Conservation (phyloP, 2,888 invertebrate species). For the Agelastica alni region DNA sequence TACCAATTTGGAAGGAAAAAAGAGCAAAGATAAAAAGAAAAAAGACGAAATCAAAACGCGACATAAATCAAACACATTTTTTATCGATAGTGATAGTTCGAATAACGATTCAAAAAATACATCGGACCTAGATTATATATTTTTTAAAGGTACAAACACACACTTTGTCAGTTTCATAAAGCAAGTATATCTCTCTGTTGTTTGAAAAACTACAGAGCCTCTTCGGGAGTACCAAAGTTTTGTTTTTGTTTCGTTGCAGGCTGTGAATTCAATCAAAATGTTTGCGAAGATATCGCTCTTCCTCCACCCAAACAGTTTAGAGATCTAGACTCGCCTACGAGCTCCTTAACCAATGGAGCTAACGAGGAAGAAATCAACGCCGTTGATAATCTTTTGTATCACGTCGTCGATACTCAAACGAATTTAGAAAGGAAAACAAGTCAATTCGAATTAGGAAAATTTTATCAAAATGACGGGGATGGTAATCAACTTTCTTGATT, state of each 20-base stretch:
- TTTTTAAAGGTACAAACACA: slow-evolving; percentile 38
- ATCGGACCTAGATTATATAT: slow-evolving; percentile 34
- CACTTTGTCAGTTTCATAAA: too few relatives aligned
- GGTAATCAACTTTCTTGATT: too few relatives aligned
- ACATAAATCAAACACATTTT: slow-evolving; percentile 36
- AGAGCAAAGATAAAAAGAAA: slow-evolving; percentile 37
- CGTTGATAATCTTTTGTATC: slow-evolving; percentile 78
- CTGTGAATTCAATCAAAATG: slow-evolving; percentile 48
- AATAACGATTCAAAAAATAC: slow-evolving; percentile 35
- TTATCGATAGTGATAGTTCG: slow-evolving; percentile 37
- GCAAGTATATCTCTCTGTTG: too few relatives aligned
- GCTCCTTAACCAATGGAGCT: slow-evolving; percentile 47
- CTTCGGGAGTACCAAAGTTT: too few relatives aligned
- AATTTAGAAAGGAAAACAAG: slow-evolving; percentile 41
- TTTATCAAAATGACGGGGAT: slow-evolving; percentile 34
- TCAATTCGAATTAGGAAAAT: slow-evolving; percentile 39
- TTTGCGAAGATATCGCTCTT: slow-evolving; percentile 52
- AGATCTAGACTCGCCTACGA: slow-evolving; percentile 72
- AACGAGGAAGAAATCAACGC: slow-evolving; percentile 48
- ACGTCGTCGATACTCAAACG: slow-evolving; percentile 72
- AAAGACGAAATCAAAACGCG: slow-evolving; percentile 29
- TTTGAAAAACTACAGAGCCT: too few relatives aligned
- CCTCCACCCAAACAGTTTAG: slow-evolving; percentile 86
- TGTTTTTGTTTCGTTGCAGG: too few relatives aligned
- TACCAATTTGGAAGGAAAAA: slow-evolving; percentile 37